phyloP scores from a whole-genome alignment of 2,113 vertebrate genomes.

The Orthonyx spaldingii region DNA sequence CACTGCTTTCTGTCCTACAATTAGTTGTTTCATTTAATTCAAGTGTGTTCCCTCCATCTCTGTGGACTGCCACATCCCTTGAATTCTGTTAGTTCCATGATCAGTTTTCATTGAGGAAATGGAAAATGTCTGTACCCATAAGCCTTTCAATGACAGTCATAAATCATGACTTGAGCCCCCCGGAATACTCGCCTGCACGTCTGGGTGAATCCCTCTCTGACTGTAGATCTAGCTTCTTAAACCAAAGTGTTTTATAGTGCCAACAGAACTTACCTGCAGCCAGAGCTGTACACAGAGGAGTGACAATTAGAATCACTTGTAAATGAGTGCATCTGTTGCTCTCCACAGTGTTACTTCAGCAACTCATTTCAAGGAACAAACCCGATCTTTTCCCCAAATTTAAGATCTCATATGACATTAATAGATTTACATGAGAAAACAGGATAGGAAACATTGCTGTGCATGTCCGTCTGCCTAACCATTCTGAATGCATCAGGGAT shows the following conservation, averaged over 20 bases:
- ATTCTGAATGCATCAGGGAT: background rate
- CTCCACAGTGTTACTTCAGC: background rate
- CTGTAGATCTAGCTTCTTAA: background rate
- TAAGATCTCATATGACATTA: background rate
- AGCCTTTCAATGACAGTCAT: background rate
- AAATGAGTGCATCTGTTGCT: background rate
- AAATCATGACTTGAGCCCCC: background rate
- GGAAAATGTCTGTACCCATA: background rate
- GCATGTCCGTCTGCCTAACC: background rate
- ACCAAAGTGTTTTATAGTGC: background rate
- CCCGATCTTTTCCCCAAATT: background rate
- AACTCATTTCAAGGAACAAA: background rate
- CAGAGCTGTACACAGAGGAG: accelerated
- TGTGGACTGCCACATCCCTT: background rate
- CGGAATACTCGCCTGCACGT: background rate
- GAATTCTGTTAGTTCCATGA: background rate
- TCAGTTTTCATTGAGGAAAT: background rate
- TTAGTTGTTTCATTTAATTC: background rate
- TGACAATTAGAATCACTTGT: background rate
- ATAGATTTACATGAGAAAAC: background rate
- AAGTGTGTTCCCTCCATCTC: background rate
- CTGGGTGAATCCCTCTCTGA: background rate
- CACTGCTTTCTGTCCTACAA: background rate
- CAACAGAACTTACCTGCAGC: background rate
- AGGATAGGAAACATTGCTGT: background rate